Conservation (phyloP, 2,888 invertebrate species). For the Branchellion lobata region DNA sequence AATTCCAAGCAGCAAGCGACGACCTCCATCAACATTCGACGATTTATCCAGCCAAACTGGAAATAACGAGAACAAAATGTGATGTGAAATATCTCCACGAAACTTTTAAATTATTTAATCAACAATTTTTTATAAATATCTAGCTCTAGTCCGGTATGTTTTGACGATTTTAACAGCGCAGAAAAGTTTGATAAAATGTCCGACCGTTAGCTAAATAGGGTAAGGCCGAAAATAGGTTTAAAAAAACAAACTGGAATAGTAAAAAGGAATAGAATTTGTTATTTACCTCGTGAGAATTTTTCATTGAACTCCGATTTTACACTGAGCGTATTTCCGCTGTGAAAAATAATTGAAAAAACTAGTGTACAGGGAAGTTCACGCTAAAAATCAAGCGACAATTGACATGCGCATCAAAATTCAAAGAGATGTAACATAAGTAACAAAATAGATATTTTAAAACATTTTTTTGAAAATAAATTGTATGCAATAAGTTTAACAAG, state of each 20-base stretch:
- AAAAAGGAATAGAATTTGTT: not conserved
- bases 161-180: not conserved
- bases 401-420: not conserved
- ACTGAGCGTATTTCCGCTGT: not conserved
- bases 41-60: slow-evolving; percentile 32
- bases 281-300: not conserved
- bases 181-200: not conserved
- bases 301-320: slow-evolving; percentile 4
- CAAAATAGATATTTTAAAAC: too few relatives aligned
- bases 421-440: not conserved
- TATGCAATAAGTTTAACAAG: too few relatives aligned
- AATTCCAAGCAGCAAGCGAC: slow-evolving; percentile 96
- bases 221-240: not conserved
- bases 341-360: not conserved
- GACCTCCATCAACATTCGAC: slow-evolving; percentile 69
- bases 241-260: not conserved
- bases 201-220: slow-evolving; percentile 18
- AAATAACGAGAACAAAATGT: not conserved
- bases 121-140: not conserved
- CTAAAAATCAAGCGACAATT: slow-evolving; percentile 8
- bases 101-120: not conserved
- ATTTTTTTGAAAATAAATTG: too few relatives aligned
- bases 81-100: not conserved
- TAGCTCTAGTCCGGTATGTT: not conserved
- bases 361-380: not conserved